Conservation (phyloP, 2,888 invertebrate genomes). For the Pilophorus perplexus region DNA sequence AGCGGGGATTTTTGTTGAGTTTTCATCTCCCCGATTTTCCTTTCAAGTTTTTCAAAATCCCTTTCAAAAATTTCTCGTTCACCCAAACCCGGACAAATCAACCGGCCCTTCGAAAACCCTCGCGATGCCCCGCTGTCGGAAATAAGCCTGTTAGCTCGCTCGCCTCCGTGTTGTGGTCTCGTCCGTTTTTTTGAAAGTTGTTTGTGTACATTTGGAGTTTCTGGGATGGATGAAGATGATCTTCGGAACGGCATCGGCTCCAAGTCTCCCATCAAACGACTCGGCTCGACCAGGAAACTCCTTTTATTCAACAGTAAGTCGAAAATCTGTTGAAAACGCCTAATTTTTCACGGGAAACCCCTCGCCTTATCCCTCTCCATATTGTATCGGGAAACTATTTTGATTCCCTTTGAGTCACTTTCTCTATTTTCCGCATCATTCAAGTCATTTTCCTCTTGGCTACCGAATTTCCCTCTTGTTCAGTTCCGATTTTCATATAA, state of each 20-base stretch:
- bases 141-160: background rate
- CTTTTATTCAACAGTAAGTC: conserved; percentile 75
- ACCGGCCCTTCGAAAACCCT: too few species aligned
- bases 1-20: conserved; percentile 8
- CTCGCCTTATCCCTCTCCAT: conserved; percentile 2
- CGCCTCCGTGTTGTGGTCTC: conserved; percentile 11
- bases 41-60: background rate
- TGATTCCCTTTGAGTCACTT: background rate
- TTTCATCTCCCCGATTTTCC: background rate
- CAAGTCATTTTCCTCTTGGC: too few species aligned
- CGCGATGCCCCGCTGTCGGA: conserved; percentile 1
- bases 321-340: background rate
- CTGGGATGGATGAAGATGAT: conserved; percentile 69
- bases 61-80: background rate
- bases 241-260: conserved; percentile 58
- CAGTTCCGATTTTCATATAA: too few species aligned
- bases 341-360: background rate
- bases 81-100: background rate
- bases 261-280: conserved; percentile 74
- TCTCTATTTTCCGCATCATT: background rate
- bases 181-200: conserved; percentile 1
- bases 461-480: too few species aligned
- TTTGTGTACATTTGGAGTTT: conserved; percentile 25
- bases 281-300: conserved; percentile 77
- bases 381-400: background rate